A percentile compares a stretch with the other conserved stretches of the same genome.
Conservation (phyloP, 2,113 vertebrate genomes). For the Carlito syrichta region DNA sequence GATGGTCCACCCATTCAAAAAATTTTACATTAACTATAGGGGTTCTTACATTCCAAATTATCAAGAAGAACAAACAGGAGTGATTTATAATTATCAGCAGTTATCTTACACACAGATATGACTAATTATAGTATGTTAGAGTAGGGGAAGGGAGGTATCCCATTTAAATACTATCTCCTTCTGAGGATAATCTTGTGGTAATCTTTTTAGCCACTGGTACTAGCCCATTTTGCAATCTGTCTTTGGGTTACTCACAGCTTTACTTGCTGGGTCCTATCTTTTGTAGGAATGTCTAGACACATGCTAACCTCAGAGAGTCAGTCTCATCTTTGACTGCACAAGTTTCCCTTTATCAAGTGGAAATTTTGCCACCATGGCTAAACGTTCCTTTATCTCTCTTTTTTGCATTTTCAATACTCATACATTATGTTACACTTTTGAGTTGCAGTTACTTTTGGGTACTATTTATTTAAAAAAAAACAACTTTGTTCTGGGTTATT, state of each 20-base stretch:
- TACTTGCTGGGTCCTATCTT: not conserved
- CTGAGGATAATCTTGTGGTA: not conserved
- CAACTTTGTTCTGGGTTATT: not conserved
- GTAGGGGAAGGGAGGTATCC: not conserved
- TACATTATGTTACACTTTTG: no score
- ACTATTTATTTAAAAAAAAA: not conserved
- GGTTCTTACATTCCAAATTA: not conserved
- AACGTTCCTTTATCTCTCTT: not conserved
- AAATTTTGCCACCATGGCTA: not conserved
- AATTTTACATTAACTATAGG: not conserved
- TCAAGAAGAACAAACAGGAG: not conserved
- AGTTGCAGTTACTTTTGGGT: not conserved
- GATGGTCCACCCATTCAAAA: not conserved
- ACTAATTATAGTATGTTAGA: not conserved
- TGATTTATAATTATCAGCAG: not conserved
- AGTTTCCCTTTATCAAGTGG: not conserved
- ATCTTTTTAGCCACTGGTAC: not conserved
- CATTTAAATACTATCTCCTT: not conserved
- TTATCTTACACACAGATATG: not conserved
- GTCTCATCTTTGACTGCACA: not conserved
- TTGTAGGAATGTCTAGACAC: not conserved
- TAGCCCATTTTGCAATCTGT: not conserved
- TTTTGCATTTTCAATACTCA: not conserved
- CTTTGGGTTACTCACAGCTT: not conserved
- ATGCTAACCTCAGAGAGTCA: not conserved